Percentiles rank a stretch among this genome's conserved stretches.
Evolutionary conservation across 2,797 vertebrate genomes (phyloP).

Genomic region (Anabacerthia variegaticeps): DNA sequence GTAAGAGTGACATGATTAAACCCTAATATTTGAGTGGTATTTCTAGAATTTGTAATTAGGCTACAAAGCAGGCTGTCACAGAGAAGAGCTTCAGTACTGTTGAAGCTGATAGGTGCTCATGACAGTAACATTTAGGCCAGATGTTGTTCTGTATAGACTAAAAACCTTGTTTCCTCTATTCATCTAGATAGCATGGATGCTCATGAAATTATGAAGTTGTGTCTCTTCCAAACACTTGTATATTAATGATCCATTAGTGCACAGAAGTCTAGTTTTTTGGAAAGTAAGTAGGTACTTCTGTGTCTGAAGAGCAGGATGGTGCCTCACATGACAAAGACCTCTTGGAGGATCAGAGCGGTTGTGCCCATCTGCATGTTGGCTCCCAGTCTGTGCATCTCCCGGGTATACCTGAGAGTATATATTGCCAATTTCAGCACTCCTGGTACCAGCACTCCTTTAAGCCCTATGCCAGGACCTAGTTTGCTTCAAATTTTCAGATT

Average conservation of each 20-base stretch:
- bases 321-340: background rate
- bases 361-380: background rate
- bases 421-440: background rate
- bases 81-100: background rate
- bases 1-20: background rate
- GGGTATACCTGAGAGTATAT: background rate
- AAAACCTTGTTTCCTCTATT: background rate
- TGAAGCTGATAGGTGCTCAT: background rate
- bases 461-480: background rate
- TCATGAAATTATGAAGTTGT: background rate
- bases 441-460: background rate
- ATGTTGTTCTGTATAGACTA: background rate
- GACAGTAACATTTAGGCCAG: background rate
- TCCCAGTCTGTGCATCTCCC: background rate
- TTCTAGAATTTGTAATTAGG: slow-evolving; percentile 8
- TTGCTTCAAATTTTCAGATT: background rate
- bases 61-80: background rate
- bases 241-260: background rate
- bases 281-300: background rate
- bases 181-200: background rate
- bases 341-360: background rate
- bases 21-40: background rate
- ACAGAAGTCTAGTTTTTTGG: background rate
- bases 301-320: background rate
- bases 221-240: background rate